Evolutionary conservation across 2,797 vertebrate species (phyloP).

Genomic region (Fratercula arctica): DNA sequence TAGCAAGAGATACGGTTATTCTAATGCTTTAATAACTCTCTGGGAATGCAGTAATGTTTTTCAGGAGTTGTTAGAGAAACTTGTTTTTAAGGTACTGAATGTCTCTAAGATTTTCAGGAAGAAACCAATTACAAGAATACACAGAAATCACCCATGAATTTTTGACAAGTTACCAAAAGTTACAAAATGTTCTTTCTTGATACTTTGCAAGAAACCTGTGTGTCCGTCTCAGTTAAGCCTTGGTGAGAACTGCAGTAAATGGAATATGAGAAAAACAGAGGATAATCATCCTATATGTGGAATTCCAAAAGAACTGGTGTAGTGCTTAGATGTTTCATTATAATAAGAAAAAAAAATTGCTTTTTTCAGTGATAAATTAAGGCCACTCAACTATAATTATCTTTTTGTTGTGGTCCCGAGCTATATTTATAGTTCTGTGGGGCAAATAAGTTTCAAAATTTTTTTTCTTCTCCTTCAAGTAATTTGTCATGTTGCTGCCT

Average conservation of each 20-base stretch:
- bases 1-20: not conserved
- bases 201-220: not conserved
- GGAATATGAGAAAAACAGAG: not conserved
- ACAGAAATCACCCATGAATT: not conserved
- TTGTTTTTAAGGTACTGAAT: not conserved
- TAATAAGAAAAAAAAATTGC: accelerated
- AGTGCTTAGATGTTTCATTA: not conserved
- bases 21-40: not conserved
- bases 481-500: not conserved
- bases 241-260: not conserved
- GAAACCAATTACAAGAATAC: not conserved
- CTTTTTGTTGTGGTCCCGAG: not conserved
- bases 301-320: not conserved
- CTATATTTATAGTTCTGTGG: not conserved
- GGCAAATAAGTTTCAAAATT: not conserved
- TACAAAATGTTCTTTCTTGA: not conserved
- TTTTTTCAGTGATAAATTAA: not conserved
- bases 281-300: not conserved
- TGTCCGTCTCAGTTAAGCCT: not conserved
- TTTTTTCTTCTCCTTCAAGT: not conserved
- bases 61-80: not conserved
- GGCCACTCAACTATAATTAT: not conserved
- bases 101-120: not conserved
- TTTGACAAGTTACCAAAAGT: not conserved
- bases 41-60: not conserved